Evolutionary conservation across 2,888 invertebrate species (phyloP).

Genomic region (Temnothorax rugatulus): DNA sequence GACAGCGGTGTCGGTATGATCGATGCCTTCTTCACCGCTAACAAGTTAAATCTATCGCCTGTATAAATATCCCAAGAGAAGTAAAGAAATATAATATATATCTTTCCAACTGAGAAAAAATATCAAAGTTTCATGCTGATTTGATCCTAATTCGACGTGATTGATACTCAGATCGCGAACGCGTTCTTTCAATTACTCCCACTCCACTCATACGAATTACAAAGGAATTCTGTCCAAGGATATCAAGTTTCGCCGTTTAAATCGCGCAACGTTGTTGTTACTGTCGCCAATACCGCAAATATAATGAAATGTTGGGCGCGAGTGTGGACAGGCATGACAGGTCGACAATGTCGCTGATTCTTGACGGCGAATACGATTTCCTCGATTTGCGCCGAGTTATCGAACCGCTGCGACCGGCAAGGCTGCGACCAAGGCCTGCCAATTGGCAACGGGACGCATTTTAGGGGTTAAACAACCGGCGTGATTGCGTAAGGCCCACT

Average conservation of each 20-base stretch:
- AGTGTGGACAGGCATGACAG: conserved; percentile 20
- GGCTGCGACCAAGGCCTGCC: conserved; percentile 40
- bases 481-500: conserved; percentile 33
- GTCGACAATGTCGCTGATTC: conserved; percentile 31
- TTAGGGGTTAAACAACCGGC: conserved; percentile 47
- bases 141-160: conserved; percentile 33
- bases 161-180: conserved; percentile 16
- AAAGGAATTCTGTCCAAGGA: conserved; percentile 31
- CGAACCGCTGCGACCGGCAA: conserved; percentile 19
- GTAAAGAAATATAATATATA: neutral
- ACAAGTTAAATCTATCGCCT: neutral
- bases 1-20: neutral
- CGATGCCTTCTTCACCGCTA: neutral
- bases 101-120: neutral
- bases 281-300: conserved; percentile 29
- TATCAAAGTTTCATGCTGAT: conserved; percentile 2
- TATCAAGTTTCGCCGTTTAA: conserved; percentile 45
- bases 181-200: conserved; percentile 39
- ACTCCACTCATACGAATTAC: neutral
- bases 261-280: conserved; percentile 35
- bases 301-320: conserved; percentile 32
- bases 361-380: conserved; percentile 19
- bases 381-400: conserved; percentile 24
- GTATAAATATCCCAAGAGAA: neutral
- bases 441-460: conserved; percentile 40